Evolutionary conservation across 2,113 vertebrate species (phyloP), one percentile per base, ranked within the genome.

Genomic region (Leptobrachium ailaonicum): DNA sequence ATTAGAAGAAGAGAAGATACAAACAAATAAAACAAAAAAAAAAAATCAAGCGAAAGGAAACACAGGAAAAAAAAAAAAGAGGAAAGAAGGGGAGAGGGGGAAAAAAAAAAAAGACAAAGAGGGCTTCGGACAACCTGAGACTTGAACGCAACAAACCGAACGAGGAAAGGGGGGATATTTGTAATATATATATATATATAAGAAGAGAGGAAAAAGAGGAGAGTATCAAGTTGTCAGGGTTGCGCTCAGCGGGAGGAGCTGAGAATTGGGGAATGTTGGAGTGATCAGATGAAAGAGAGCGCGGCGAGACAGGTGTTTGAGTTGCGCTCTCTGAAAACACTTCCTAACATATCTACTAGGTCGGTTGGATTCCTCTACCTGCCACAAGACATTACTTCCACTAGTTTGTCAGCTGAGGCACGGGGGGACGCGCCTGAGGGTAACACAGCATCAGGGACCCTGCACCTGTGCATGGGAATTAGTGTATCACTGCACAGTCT

Each of bases 321-420:
- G 82, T 85, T 87, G 85, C 82, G 83, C 85, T 85, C 85, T 84
- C 73, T 82, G 53, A 82, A 85, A 80, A 87, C 84, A 50, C 83
- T 84, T 88, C 88, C 87, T 85, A 90, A 88, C 90, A 90, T 88
- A 91, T 88, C 85, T 87, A 89, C 71, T 85, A 89, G 86, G 86
- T 90, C 90, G 89, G 89, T 81, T 89, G 87, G 83, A 85, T 80
- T 85, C 88, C 88, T 92, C 89, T 91, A 93, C 90, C 94, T 95
- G 95, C 94, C 94, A 94, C 89, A 91, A 88, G 86, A 82, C 89
- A 93, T 95, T 95, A 95, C 86, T 95, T 95, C 91, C 93, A 91
- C 89, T 86, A 89, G 87, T 89, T 89, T 87, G 90, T 85, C 88
- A 92, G 92, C 87, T 86, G 76, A 82, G 80, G 87, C 73, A 44